Base-by-base conservation (phyloP, 2,797 vertebrate genomes). In the Jordanella pulchra region DNA sequence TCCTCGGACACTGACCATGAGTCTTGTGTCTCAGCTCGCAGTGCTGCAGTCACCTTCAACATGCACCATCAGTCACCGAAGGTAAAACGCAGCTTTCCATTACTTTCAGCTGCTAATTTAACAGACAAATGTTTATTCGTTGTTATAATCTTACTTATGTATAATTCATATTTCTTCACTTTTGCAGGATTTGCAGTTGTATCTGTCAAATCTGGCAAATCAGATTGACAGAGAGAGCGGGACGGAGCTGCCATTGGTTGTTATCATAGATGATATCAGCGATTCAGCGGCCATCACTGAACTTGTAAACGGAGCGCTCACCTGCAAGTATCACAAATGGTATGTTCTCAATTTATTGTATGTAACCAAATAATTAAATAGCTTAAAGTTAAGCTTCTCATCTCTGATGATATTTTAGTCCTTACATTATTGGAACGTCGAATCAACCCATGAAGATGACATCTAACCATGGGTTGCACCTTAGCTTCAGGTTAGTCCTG, bases 241-340 rank as follows among this genome's bases (percentile, higher is more conserved):
- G 28, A 96, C 94, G 0, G 97, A 99, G 0, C 83, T 97, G 77
- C 97, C 98, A 0, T 87, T 99, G 92, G 96, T 97, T n/a, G 94
- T 99, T 83, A 95, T 99, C 3, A 89, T 99, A 75, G 97, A 99
- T 0, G 97, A 99, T 90, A 95, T 99, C 23, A 96, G 94, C 0
- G 96, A 99, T 72, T 87, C 96, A 0, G 92, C 95, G 0, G 95
- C 95, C 73, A 94, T 97, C 89, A 98, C 96, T 0, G 97, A 99
- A 86, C 95, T 99, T 0, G 95, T 99, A 81, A 99, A 99, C 0
- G 97, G 97, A 0, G 97, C 97, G 0, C 95, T 99, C 65, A 99
- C 97, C 79, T 99, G 98, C 97, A 99, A 99, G 91, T 98, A 99
- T 84, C 97, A 99, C 88, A 99, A 97, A 96, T 99, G 98, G 98